Base-by-base conservation (phyloP, 2,888 invertebrate species). In the Deilephila porcellus region DNA sequence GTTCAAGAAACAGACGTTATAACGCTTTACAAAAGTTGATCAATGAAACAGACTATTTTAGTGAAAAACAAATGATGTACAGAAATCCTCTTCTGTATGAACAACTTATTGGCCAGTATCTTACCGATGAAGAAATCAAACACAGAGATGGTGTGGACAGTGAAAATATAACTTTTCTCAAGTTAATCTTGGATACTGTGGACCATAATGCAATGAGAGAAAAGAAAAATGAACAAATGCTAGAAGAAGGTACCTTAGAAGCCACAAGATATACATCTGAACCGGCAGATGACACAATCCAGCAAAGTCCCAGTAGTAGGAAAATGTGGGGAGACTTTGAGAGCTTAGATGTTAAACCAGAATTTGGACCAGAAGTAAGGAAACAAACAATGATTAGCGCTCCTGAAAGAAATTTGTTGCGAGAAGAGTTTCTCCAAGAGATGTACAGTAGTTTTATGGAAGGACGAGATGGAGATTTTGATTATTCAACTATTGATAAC, bases 61-160 rank as follows among this genome's bases (percentile, higher is more conserved):
- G 97, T 86, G 98, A 99, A 88, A 96, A 96, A 76, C 97, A 98
- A 94, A 99, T 99, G 99, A 98, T 98, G 96, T 97, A 96, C 80
- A 93, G 99, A 75, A 98, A 98, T 89, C 99, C 99, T 0, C 94
- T 98, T 72, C 91, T 99, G 0, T 99, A 98, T 91, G 98, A 99
- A 78, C 97, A 98, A 83, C 93, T 99, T 79, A 95, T 99, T 63
- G 99, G 98, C 0, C 97, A 97, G 83, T 98, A 97, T 89, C 90
- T 99, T 78, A 96, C 97, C 3, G 96, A 97, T 74, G 96, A 97
- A 52, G 98, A 99, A 87, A 96, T 96, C 75, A 94, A 95, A 77
- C 94, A 95, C 72, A 92, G 97, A 20, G 97, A 96, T 88, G 92
- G 94, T 74, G 94, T 95, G 71, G 96, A 96, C 83, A 95, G 85